Base-by-base conservation (phyloP, 1,140 invertebrate genomes). In the Mycetomoellerius zeteki region DNA sequence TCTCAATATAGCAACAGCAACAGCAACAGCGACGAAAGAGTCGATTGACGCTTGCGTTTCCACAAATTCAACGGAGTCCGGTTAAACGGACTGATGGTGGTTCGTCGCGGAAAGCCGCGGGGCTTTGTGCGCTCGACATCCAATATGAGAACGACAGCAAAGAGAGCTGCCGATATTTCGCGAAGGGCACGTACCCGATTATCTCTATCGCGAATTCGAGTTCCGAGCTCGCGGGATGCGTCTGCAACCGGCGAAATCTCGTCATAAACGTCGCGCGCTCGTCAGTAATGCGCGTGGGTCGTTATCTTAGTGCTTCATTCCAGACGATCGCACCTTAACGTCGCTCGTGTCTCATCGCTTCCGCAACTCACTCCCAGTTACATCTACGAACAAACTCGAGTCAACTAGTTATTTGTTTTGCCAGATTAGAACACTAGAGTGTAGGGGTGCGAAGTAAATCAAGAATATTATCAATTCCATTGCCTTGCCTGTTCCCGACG, bases 291-390 rank as follows among this genome's bases (percentile, higher is more conserved):
- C 54, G 12, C 24, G 6, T 0, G 19, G 19, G 54, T 56, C 80
- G 75, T 75, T 84, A 84, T 84, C 80, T 84, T 56, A 62, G 19
- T 75, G 54, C 67, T 33, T 75, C 80, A 84, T 84, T 84, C 80
- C 80, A 47, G 54, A 6, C 54, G 80, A 84, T 75, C n/a, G 69
- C 80, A 33, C 67, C 52, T 50, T 62, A 30, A 60, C n/a, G 80
- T 75, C 54, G 69, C 30, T n/a, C 24, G 65, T 82, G 77, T 21
- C 50, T 47, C 67, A 30, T 73, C 52, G 24, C 4, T 33, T 65
- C 21, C 67, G 52, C 69, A 19, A 21, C 80, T 64, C 37, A 50
- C 69, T 72, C 67, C 47, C 19, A 12, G 52, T n/a, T 72, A 67
- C 37, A 73, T 84, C 80, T 84, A 37, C 69, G 73, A 84, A 71